phyloP scores from a whole-genome alignment of 2,888 invertebrate genomes.

The Tuberolachnus salignus region DNA sequence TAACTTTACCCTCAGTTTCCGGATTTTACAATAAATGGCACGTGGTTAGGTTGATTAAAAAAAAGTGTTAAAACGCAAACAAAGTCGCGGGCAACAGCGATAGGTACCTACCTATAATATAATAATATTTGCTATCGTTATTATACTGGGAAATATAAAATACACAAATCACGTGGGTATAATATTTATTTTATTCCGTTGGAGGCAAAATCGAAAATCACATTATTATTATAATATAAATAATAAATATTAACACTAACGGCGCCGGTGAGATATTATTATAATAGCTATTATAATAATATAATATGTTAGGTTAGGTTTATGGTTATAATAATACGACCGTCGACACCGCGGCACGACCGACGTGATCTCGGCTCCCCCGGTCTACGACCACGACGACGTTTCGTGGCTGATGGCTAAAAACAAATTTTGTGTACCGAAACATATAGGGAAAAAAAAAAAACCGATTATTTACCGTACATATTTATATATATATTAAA shows the following conservation, averaged over 20 bases:
- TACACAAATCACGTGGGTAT: background rate
- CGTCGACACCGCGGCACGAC: too few relatives aligned
- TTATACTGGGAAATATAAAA: too few relatives aligned
- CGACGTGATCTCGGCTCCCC: too few relatives aligned
- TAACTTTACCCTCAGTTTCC: too few relatives aligned
- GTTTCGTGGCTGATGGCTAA: conserved; percentile 46
- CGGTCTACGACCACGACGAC: background rate
- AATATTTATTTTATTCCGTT: background rate
- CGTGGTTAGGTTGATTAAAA: too few relatives aligned
- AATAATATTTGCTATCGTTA: too few relatives aligned
- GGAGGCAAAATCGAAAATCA: conserved; percentile 25
- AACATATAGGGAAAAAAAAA: background rate
- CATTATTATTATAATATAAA: conserved; percentile 16
- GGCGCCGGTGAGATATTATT: conserved; percentile 1
- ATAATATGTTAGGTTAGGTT: background rate
- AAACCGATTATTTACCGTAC: conserved; percentile 32
- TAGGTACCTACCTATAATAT: too few relatives aligned
- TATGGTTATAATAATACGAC: background rate
- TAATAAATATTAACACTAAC: conserved; percentile 1
- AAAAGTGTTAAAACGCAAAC: too few relatives aligned
- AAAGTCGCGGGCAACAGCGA: too few relatives aligned
- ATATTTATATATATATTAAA: background rate
- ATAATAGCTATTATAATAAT: background rate
- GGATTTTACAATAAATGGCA: too few relatives aligned
- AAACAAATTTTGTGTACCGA: conserved; percentile 32